Evolutionary conservation across 2,113 vertebrate species (phyloP), one percentile per base, ranked within the genome.

Genomic region (Anseranas semipalmata): DNA sequence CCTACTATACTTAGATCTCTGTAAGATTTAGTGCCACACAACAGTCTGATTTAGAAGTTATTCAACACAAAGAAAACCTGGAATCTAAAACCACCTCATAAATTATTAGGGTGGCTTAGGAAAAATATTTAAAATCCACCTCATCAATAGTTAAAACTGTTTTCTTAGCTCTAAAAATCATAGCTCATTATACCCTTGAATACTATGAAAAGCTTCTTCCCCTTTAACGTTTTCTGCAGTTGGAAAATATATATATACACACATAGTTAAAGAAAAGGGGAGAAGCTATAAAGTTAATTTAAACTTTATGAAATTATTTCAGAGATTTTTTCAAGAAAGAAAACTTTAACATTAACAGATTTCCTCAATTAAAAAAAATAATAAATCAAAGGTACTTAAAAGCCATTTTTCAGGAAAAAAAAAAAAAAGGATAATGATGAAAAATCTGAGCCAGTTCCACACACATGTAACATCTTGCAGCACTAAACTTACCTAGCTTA

Each of bases 31-130:
- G 39, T 22, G 39, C 62, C 86, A 91, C 66, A 65, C 81, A 91
- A 24, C 92, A 96, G 74, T 82, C 85, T 93, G 93, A 96, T 96
- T 96, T 96, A 96, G 94, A 91, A 96, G 80, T 95, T 96, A 95
- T 77, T 91, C 89, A 96, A 96, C 93, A 96, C 2, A 1, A 89
- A 91, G 93, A 94, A 93, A 96, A 94, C 91, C 93, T 95, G 89
- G 94, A 94, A 94, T 82, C 66, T 94, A 95, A 96, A 97, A 95
- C 93, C 81, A 96, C 66, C 81, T 96, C 84, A 82, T 93, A 91
- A 96, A 96, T 96, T 95, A 96, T 91, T 94, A 93, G 52, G 12
- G 53, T 87, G 70, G 84, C 35, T 79, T 94, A 89, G 80, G 87
- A 87, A 96, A 97, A 97, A 94, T 94, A 94, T 87, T 96, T 96